A percentile compares a stretch with the other conserved stretches of the same genome.
phyloP scores from a whole-genome alignment of 2,888 invertebrate species.

The Cerastis rubricosa region DNA sequence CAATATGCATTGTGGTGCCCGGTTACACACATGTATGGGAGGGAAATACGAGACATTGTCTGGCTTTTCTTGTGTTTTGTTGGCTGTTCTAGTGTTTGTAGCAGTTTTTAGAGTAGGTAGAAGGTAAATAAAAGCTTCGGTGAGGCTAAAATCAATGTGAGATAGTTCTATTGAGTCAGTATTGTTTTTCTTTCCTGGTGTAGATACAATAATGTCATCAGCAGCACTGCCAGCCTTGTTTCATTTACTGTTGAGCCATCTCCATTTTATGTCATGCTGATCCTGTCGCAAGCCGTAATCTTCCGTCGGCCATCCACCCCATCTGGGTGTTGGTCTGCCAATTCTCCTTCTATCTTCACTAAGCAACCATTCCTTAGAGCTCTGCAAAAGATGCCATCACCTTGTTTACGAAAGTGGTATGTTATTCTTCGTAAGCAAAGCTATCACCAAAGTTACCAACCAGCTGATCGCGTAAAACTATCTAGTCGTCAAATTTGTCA shows the following conservation, averaged over 20 bases:
- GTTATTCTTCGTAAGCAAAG: no score
- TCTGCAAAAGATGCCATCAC: neutral
- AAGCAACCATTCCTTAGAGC: neutral
- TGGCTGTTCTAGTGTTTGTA: constrained; percentile 7
- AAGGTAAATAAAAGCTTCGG: neutral
- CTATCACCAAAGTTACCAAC: neutral
- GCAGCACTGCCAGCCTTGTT: neutral
- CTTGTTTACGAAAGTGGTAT: no score
- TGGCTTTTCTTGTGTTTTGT: constrained; percentile 3
- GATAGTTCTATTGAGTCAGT: no score
- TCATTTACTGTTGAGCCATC: neutral
- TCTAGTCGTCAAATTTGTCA: no score
- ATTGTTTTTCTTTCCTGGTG: neutral
- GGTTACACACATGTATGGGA: constrained; percentile 25
- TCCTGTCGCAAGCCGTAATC: neutral
- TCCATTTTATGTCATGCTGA: neutral
- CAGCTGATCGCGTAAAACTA: neutral
- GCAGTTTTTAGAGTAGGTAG: neutral
- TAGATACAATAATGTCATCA: neutral
- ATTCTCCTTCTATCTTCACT: neutral
- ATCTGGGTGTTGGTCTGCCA: neutral
- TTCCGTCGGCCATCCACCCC: no score
- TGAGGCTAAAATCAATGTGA: neutral
- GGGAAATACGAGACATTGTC: constrained; percentile 27
- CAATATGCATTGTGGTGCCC: constrained; percentile 53